These are phyloP conservation scores for Epirrhoe tristata DNA, from an alignment of 2,888 invertebrate genomes.

Conservation along the genomic window DNA sequence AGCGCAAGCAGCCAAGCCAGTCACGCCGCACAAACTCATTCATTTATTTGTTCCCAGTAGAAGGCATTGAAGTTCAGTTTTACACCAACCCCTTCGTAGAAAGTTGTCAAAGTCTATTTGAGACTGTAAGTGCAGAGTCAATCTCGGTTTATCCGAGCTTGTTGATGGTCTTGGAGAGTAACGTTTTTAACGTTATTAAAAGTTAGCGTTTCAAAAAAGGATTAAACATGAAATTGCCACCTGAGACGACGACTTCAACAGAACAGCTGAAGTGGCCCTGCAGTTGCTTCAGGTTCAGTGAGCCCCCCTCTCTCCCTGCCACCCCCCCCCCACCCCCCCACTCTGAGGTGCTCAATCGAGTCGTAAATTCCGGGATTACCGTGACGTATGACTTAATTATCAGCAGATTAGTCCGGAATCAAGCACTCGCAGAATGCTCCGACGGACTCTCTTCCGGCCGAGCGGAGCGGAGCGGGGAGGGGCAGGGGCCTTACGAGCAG, in stretches of 20 bases:
- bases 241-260: neutral
- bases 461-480: neutral
- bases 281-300: neutral
- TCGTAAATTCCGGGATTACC: constrained; percentile 25
- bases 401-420: constrained; percentile 24
- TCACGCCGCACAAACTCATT: neutral
- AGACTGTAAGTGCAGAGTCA: no score
- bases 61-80: no score
- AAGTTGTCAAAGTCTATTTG: no score
- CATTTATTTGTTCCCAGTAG: neutral
- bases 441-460: neutral
- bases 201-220: neutral
- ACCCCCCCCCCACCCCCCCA: neutral
- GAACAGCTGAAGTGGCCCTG: neutral
- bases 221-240: neutral
- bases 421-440: neutral
- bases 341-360: constrained; percentile 22
- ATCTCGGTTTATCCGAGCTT: no score
- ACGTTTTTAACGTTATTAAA: no score
- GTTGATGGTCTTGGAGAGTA: no score
- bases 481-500: neutral
- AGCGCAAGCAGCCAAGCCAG: no score
- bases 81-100: no score
- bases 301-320: neutral
- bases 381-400: constrained; percentile 35